Evolutionary conservation across 2,888 invertebrate species (phyloP).

Genomic region (Trissolcus japonicus): DNA sequence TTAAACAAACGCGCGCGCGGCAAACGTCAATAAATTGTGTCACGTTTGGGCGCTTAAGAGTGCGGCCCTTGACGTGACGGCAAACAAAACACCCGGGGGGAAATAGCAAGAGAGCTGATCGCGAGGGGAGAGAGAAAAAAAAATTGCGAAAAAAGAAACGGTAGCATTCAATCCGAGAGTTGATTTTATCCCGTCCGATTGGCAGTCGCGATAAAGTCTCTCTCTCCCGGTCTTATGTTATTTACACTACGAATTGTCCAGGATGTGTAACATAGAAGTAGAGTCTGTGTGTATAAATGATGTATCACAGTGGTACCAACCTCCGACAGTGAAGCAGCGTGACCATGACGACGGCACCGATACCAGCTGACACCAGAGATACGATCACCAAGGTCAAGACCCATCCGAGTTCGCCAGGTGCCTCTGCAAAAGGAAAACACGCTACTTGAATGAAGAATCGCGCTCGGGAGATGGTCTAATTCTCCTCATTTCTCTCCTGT

Average conservation of each 20-base stretch:
- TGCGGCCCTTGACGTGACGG: conserved; percentile 25
- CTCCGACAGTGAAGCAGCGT: conserved; percentile 83
- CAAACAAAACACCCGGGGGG: conserved; percentile 6
- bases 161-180: conserved; percentile 22
- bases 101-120: background rate
- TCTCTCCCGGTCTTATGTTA: conserved; percentile 21
- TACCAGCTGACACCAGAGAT: conserved; percentile 82
- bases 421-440: conserved; percentile 75
- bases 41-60: conserved; percentile 23
- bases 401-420: conserved; percentile 83
- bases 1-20: conserved; percentile 22
- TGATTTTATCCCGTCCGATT: conserved; percentile 46
- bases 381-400: conserved; percentile 84
- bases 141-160: conserved; percentile 15
- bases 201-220: conserved; percentile 32
- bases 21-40: conserved; percentile 41
- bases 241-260: conserved; percentile 31
- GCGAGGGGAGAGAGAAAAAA: conserved; percentile 8
- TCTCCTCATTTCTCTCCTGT: conserved; percentile 59
- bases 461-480: conserved; percentile 57
- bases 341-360: conserved; percentile 85
- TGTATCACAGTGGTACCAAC: conserved; percentile 73
- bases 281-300: conserved; percentile 37
- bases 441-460: conserved; percentile 58
- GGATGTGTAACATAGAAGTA: conserved; percentile 23